Evolutionary conservation across 1,140 invertebrate species (phyloP), one percentile per base, ranked within the genome.

Genomic region (Drosophila rufa): DNA sequence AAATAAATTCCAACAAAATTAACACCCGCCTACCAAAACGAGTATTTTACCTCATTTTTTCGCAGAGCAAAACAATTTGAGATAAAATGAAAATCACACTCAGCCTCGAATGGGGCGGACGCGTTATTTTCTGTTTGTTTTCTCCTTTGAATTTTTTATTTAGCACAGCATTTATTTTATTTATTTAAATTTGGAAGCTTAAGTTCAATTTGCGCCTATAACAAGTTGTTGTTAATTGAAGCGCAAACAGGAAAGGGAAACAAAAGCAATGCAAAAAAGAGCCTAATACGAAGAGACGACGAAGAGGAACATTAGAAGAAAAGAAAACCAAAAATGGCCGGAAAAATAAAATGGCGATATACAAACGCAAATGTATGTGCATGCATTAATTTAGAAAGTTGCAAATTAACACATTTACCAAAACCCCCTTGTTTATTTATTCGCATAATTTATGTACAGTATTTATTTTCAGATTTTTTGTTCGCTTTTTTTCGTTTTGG

Each of bases 201-300:
- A 69, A 81, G 80, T 78, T 84, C 78, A 84, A 75, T 84, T 90
- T 81, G 85, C 85, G 85, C 62, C 87, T 89, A 78, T 89, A 89
- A 89, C 84, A 89, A 90, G 84, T 90, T 89, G 81, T 81, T 89
- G 84, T 89, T 89, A 89, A 89, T 89, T 89, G 80, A 89, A 79
- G 74, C 66, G 62, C 85, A 89, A 90, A 90, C 70, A 87, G 55
- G 64, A 61, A 61, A 68, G 50, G 47, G 43, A 53, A 77, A 77
- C 48, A 61, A 77, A 68, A 38, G 25, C 56, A 45, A 53, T 42
- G 50, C 51, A 22, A 61, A 61, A 65, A 40, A 46, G 45, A 79
- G 33, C 65, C 27, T 30, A 83, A 76, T 58, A 57, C 43, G 17
- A 19, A 55, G 55, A 45, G 62, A 19, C 22, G 53, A 64, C 46